Evolutionary conservation across 2,113 vertebrate species (phyloP), one percentile per base, ranked within the genome.

Genomic region (Apus apus): DNA sequence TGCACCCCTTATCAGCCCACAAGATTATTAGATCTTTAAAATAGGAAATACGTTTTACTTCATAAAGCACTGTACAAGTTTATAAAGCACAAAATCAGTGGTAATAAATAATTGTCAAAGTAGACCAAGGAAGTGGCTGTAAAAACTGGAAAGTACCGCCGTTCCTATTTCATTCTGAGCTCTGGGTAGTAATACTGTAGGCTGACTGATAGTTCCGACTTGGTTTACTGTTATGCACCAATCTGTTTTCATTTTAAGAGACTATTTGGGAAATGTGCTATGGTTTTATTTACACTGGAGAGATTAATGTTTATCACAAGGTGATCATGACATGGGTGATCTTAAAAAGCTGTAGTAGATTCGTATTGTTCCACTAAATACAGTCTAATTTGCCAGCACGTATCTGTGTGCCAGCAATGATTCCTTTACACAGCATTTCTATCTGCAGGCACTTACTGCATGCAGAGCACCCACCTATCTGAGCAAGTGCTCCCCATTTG

Each of bases 21-120:
- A 29, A 87, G 93, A 96, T 95, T 87, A 57, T 79, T 93, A 89
- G 40, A 94, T 65, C 71, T 82, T 94, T 84, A 87, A 92, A 93
- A 95, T 46, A 89, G 86, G 86, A 92, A 96, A 93, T 75, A 56
- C 27, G 50, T 70, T 62, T 85, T 90, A 87, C 65, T 94, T 79
- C 54, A 85, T 86, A 62, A 92, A 92, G 76, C 61, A 79, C 57
- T 34, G 27, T 45, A 16, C 74, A 76, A 81, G 45, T 93, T 95
- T 90, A 89, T 62, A 72, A 84, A 95, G 65, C 48, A 68, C 72
- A 67, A 5, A 84, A 84, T 84, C 74, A 81, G n/a, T 29, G 50
- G 57, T 71, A 92, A 81, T 93, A 93, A 94, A 81, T 68, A 84
- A 92, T 73, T 53, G 68, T 67, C 68, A 17, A 34, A 83, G 58